phyloP scores from a whole-genome alignment of 2,113 vertebrate species.

The Myiozetetes cayanensis region DNA sequence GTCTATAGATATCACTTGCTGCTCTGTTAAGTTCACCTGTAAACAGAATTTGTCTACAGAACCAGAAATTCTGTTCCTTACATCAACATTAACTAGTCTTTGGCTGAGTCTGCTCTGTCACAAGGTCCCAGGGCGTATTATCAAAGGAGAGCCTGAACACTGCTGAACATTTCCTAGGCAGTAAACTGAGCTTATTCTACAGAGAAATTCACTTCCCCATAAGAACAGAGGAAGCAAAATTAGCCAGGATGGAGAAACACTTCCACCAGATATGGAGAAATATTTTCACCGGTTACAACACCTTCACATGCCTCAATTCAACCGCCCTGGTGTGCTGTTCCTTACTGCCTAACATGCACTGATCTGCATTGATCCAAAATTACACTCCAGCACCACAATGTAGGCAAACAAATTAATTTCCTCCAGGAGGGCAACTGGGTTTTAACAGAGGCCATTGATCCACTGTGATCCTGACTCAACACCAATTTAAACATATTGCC shows the following conservation, averaged over 20 bases:
- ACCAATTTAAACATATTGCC: neutral
- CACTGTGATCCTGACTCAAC: neutral
- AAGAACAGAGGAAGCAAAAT: neutral
- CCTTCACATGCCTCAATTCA: neutral
- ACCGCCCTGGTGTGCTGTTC: neutral
- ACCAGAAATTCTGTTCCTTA: neutral
- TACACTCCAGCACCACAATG: neutral
- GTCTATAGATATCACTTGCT: neutral
- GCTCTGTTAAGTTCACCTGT: neutral
- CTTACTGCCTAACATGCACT: neutral
- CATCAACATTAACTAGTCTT: neutral
- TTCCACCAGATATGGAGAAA: neutral
- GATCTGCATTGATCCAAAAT: neutral
- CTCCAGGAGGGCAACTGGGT: neutral
- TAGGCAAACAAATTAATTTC: neutral
- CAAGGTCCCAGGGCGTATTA: neutral
- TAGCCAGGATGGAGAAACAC: neutral
- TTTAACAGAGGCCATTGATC: neutral
- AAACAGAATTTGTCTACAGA: neutral
- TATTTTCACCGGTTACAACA: neutral
- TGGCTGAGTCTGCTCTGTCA: neutral
- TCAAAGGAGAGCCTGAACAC: neutral
- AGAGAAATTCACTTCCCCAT: neutral
- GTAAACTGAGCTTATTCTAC: neutral
- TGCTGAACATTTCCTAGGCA: neutral